Evolutionary conservation across 2,888 invertebrate species (phyloP), one percentile per base, ranked within the genome.

Genomic region (Eupithecia exiguata): DNA sequence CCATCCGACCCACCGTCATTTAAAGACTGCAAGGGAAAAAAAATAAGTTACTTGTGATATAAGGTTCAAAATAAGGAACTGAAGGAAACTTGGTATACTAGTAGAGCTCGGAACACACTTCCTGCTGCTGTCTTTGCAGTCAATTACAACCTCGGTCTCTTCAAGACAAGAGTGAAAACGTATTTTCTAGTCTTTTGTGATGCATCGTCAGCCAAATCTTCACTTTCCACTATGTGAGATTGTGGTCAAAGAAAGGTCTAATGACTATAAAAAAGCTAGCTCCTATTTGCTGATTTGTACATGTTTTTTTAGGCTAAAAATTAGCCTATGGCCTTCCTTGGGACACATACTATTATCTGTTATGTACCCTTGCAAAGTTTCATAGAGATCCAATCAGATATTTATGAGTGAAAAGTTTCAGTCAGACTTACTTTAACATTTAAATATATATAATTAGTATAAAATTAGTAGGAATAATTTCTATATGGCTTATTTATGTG

Each of bases 1-100:
- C 69, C 21, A 0, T 74, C 74, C 35, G 69, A 36, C 65, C 65
- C 76, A 65, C 74, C 78, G 9, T 72, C 72, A n/a, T 40, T 74
- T 5, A 76, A 67, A 0, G 76, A 76, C 76, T 76, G 67, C 0
- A 72, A 73, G 0, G 18, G 61, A 67, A 61, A 10, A 69, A 14
- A 62, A 30, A 25, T 58, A 1, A 53, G 12, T 21, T 49, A 21
- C 6, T 16, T 43, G 16, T 43, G 43, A 49, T 49, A 49, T 49
- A 49, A 7, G 9, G 49, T 49, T n/a, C 49, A n/a, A 5, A 43
- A 43, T 38, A 38, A 7, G 38, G 9, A 38, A n/a, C n/a, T n/a
- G n/a, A n/a, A n/a, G n/a, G n/a, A n/a, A n/a, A n/a, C n/a, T n/a
- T n/a, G n/a, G n/a, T n/a, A n/a, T n/a, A n/a, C n/a, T n/a, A n/a